Evolutionary conservation across 2,797 vertebrate genomes (phyloP), one percentile per base, ranked within the genome.

Genomic region (Dromococcyx pavoninus): DNA sequence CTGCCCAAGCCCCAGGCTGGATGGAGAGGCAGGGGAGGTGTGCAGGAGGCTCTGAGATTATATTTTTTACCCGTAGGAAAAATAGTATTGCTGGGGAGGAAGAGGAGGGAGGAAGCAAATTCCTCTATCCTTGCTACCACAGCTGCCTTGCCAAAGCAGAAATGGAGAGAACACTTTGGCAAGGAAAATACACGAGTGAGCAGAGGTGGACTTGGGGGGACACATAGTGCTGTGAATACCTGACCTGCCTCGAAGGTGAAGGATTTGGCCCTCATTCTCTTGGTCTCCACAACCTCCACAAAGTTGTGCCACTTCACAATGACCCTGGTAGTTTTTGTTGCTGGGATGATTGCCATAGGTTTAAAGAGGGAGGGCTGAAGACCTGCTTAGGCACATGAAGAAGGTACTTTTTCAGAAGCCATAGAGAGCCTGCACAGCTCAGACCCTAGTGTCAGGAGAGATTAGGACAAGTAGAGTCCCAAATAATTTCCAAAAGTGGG

Each of bases 31-130:
- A 33, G 11, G 30, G 21, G 11, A 83, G 18, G 13, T 13, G 6
- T 50, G 23, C 14, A 24, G 48, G 24, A 17, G 30, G 30, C 53
- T 76, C 33, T 70, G 76, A 27, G 23, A 74, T 50, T 41, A 35
- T 53, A 25, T 48, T 74, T 80, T 64, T 62, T 21, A 44, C 25
- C 39, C 37, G 74, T 43, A 50, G 66, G 66, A 81, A 76, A 87
- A 84, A 84, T 30, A 33, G 28, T 66, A 62, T 43, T 46, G 39
- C 35, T 56, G 58, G 17, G 60, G 72, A 73, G 28, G 44, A 46
- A 58, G 24, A 8, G 46, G 17, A 87, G 79, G 66, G 87, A 93
- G 80, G 91, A 83, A 88, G 57, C 25, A 72, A 79, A 86, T 62
- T 83, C 84, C 75, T 86, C 71, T 32, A 18, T 67, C 43, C 64